Conservation (phyloP, 2,113 vertebrate genomes). For the Brachyhypopomus gauderio region DNA sequence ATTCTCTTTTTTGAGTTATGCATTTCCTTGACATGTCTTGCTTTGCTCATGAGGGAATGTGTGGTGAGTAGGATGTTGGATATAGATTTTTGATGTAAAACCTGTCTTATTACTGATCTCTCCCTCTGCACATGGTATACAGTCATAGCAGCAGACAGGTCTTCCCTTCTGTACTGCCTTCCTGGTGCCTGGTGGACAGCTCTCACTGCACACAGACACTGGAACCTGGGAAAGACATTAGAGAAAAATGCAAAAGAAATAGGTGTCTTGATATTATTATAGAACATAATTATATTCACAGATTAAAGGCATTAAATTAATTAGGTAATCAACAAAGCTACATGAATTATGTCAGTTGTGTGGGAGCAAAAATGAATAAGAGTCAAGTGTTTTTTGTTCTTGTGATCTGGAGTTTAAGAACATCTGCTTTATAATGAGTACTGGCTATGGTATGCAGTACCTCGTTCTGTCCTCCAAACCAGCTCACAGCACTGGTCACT, state of each 20-base stretch:
- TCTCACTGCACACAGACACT: no score
- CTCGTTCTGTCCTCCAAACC: constrained; percentile 55
- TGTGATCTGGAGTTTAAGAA: background rate
- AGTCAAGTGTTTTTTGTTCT: no score
- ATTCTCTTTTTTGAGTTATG: no score
- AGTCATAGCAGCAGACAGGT: constrained; percentile 70
- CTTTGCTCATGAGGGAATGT: no score
- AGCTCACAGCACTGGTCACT: constrained; percentile 61
- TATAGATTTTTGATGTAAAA: no score
- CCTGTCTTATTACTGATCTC: constrained; percentile 72
- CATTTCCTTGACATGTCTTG: no score
- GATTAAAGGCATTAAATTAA: no score
- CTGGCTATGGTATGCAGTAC: constrained; percentile 47
- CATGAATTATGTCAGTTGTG: no score
- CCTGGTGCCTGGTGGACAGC: constrained; percentile 48
- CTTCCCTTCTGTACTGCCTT: constrained; percentile 54
- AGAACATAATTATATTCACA: no score
- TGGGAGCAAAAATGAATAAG: no score
- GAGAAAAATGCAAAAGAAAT: background rate
- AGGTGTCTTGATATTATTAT: no score
- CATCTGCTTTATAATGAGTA: background rate
- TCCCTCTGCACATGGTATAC: constrained; percentile 67
- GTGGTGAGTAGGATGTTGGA: background rate
- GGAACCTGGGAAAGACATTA: no score
- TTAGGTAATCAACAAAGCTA: constrained; percentile 13